Evolutionary conservation across 2,113 vertebrate species (phyloP), one percentile per base, ranked within the genome.

Genomic region (Morone saxatilis): DNA sequence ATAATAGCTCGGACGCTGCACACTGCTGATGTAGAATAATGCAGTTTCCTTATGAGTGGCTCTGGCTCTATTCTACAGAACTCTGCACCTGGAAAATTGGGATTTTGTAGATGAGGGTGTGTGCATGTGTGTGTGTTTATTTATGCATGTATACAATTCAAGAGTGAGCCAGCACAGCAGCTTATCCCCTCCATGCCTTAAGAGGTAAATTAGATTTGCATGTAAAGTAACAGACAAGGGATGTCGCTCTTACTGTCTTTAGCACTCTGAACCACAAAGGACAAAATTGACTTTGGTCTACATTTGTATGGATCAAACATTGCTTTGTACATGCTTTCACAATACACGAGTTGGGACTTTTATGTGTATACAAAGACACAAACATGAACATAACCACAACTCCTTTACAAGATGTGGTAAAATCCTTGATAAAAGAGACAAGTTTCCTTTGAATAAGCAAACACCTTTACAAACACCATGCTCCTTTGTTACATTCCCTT

Each of bases 21-120:
- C 82, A 68, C 56, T 80, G 70, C 83, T 87, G 78, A 83, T 85
- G 77, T 88, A 84, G 76, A 91, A 90, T 87, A 87, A 86, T 83
- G 84, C 73, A 76, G 70, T 91, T 89, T 93, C 80, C 74, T 72
- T 68, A 67, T 67, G 88, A 93, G 90, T 84, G 88, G 63, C 71
- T 90, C 81, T 59, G 71, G 45, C 85, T 89, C 63, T 51, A 81
- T 87, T 90, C 85, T 71, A 85, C 88, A 89, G 81, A 89, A 81
- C 83, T 78, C 68, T 89, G 86, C 90, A 90, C 83, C 87, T 91
- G 90, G 86, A 92, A 92, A 91, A 91, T 91, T 90, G 63, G 84
- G 78, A 90, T 89, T 86, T 88, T 73, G 68, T 5, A 59, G 47
- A 65, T 71, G 20, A 48, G 61, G 10, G 70, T 43, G n/a, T 62